Evolutionary conservation across 2,888 invertebrate genomes (phyloP), one percentile per base, ranked within the genome.

Genomic region (Lathronympha strigana): DNA sequence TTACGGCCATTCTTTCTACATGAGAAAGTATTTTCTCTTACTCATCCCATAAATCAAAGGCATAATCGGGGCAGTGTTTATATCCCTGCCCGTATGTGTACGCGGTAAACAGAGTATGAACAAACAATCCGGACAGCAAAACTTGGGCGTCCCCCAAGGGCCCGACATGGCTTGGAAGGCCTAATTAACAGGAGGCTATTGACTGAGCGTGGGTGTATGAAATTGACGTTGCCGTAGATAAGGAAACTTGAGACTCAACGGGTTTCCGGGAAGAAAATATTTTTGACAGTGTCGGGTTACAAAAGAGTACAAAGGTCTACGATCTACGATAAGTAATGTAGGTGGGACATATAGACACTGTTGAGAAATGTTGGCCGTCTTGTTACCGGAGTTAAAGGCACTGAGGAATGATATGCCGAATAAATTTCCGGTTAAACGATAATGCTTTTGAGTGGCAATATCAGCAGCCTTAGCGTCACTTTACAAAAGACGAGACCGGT

Each of bases 111-210:
- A 45, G 57, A 57, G 57, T 31, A 33, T 45, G 45, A 57, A 57
- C 57, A 57, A 45, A 57, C 31, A 31, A 43, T 25, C 55, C 31
- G 19, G 54, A 21, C n/a, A 53, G 51, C 51, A 57, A 31, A 57
- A 57, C 31, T 57, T 31, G 31, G 45, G n/a, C 28, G 45, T 19
- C 31, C 28, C 57, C 45, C 21, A 54, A 21, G 38, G 38, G n/a
- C 21, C 15, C 8, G 23, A 36, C 51, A 8, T 15, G 33, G 23
- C 54, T 25, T 28, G n/a, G 43, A 54, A 45, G 43, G 31, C 43
- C 57, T 57, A 57, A 57, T 57, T 57, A 57, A 57, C 57, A 19
- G 17, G 17, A 43, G 31, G 31, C 13, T 57, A 57, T 57, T 57
- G 57, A 57, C 45, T 45, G 40, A 38, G 55, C 28, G 55, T 57